Conservation (phyloP, 1,140 invertebrate species). For the Aphis gossypii region DNA sequence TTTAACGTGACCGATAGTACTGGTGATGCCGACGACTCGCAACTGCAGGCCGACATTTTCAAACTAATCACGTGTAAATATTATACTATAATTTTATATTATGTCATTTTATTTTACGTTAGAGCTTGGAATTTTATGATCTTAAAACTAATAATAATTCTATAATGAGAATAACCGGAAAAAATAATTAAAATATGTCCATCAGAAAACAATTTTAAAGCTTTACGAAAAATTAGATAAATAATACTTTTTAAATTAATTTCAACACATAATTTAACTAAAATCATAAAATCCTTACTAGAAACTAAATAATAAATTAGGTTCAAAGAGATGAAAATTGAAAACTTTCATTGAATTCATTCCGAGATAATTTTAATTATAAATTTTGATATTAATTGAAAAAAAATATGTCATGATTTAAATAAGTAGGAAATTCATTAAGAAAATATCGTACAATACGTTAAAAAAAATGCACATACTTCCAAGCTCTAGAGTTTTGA, state of each 20-base stretch:
- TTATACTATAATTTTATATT: background rate
- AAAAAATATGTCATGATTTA: background rate
- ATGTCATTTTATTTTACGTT: background rate
- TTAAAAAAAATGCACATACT: too few relatives aligned
- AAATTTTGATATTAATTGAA: too few relatives aligned
- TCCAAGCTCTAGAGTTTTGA: too few relatives aligned
- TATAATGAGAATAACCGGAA: too few relatives aligned
- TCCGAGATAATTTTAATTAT: too few relatives aligned
- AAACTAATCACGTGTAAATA: background rate
- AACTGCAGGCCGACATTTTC: background rate
- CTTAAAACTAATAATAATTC: too few relatives aligned
- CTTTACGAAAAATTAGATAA: background rate
- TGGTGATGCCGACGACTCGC: background rate
- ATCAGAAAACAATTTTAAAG: too few relatives aligned
- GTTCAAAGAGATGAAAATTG: background rate
- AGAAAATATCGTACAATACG: too few relatives aligned
- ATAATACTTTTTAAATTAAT: background rate
- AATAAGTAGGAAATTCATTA: background rate
- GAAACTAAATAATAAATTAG: background rate
- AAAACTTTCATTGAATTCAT: background rate
- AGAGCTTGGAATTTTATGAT: background rate
- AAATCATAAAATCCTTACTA: background rate
- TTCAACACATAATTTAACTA: background rate
- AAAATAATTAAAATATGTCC: too few relatives aligned
- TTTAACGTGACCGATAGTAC: background rate